A percentile compares a stretch with the other conserved stretches of the same genome.
phyloP scores from a whole-genome alignment of 2,797 vertebrate genomes.

The Micromesistius poutassou region DNA sequence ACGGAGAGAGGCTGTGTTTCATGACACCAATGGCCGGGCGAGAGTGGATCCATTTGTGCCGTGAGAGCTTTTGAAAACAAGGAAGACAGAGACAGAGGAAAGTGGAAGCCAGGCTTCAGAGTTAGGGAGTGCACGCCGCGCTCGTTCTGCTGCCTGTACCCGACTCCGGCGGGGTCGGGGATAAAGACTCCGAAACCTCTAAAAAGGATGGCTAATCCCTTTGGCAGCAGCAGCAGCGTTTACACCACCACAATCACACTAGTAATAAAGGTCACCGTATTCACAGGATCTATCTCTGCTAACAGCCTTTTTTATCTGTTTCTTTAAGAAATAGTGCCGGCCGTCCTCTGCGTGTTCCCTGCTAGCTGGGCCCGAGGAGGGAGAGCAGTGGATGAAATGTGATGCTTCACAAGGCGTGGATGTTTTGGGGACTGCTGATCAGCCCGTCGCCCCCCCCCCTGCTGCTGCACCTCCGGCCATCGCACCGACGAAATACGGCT shows the following conservation, averaged over 20 bases:
- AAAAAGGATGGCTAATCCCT: constrained; percentile 17
- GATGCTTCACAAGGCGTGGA: constrained; percentile 36
- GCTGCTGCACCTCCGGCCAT: constrained; percentile 29
- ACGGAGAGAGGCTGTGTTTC: too few species aligned
- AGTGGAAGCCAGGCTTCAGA: too few species aligned
- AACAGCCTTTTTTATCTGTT: constrained; percentile 38
- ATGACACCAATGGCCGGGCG: too few species aligned
- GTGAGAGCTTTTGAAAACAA: too few species aligned
- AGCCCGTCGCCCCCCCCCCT: constrained; percentile 30
- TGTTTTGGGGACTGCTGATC: constrained; percentile 41
- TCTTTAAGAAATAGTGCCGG: constrained; percentile 33
- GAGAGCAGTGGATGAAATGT: constrained; percentile 44
- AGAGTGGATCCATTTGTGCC: too few species aligned
- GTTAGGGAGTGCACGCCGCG: too few species aligned
- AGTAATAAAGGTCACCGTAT: constrained; percentile 41
- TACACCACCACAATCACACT: constrained; percentile 44
- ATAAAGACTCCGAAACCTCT: constrained; percentile 15
- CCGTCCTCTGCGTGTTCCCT: constrained; percentile 40
- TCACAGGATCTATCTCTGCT: constrained; percentile 45
- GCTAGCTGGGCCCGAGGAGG: constrained; percentile 46
- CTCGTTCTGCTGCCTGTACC: too few species aligned
- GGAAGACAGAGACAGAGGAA: too few species aligned
- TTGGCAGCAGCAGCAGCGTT: neutral
- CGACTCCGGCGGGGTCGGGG: neutral
- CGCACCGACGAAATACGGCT: constrained; percentile 23